phyloP scores from a whole-genome alignment of 2,888 invertebrate species.

The Andricus curvator region DNA sequence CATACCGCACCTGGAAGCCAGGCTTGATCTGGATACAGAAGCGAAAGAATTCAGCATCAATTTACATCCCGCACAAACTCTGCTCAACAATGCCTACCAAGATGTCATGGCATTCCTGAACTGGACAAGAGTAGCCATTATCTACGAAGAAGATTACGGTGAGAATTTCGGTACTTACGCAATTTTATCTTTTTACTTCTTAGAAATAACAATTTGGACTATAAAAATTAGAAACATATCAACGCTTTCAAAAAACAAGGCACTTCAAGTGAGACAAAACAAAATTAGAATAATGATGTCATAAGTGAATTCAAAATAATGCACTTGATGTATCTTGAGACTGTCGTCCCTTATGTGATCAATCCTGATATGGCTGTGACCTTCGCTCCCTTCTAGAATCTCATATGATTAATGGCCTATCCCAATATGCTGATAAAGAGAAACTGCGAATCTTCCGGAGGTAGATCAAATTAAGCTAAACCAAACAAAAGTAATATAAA shows the following conservation, averaged over 20 bases:
- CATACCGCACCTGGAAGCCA: slow-evolving; percentile 88
- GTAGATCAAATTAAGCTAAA: background rate
- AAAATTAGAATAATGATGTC: background rate
- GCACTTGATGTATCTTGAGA: background rate
- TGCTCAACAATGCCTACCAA: slow-evolving; percentile 86
- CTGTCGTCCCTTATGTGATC: background rate
- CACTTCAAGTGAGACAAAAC: no score
- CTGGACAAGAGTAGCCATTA: slow-evolving; percentile 89
- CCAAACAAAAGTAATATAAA: background rate
- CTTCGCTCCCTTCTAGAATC: background rate
- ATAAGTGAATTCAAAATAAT: background rate
- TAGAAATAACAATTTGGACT: slow-evolving; percentile 36
- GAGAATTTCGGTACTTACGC: slow-evolving; percentile 57
- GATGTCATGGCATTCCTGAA: slow-evolving; percentile 89
- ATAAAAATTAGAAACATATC: background rate
- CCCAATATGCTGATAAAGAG: background rate
- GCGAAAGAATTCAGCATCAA: slow-evolving; percentile 87
- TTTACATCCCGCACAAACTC: slow-evolving; percentile 86
- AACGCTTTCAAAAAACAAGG: no score
- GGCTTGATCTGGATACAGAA: slow-evolving; percentile 82
- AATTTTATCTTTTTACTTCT: slow-evolving; percentile 48
- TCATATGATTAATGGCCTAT: slow-evolving; percentile 1
- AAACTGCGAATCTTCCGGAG: background rate
- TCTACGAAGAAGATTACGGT: slow-evolving; percentile 90
- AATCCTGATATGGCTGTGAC: background rate